These are phyloP conservation scores for Volucella inanis DNA, from an alignment of 2,888 invertebrate species.

Conservation along the genomic window DNA sequence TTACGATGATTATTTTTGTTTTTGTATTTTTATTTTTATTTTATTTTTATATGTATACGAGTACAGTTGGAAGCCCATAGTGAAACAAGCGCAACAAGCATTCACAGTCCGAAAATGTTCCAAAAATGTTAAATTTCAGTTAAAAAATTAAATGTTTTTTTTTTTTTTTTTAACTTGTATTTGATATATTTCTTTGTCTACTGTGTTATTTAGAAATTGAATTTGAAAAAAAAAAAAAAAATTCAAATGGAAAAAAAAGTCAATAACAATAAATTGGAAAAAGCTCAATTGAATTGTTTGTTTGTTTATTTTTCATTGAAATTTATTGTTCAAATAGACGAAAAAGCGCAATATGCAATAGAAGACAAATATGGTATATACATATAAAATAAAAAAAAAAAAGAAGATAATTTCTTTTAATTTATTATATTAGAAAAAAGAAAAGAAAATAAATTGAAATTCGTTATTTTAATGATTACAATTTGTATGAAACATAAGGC, in stretches of 20 bases:
- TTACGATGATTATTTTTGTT: conserved; percentile 62
- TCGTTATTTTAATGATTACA: no score
- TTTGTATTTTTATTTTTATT: neutral
- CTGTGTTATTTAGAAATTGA: no score
- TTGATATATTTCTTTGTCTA: conserved; percentile 3
- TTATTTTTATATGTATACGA: conserved; percentile 65
- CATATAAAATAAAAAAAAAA: conserved; percentile 7
- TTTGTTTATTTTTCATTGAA: conserved; percentile 21
- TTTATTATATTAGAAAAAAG: conserved; percentile 5
- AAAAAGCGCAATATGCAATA: conserved; percentile 70
- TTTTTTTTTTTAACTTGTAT: conserved; percentile 24
- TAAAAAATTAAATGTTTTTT: conserved; percentile 77
- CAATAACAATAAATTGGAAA: neutral
- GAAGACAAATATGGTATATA: conserved; percentile 37
- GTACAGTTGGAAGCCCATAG: conserved; percentile 74
- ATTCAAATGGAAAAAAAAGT: no score
- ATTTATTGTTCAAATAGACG: conserved; percentile 52
- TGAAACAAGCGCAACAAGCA: conserved; percentile 76
- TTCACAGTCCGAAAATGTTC: conserved; percentile 77
- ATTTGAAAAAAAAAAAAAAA: no score
- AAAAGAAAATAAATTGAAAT: neutral
- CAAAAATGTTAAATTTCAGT: conserved; percentile 78
- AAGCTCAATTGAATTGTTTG: conserved; percentile 16
- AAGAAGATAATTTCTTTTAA: conserved; percentile 5
- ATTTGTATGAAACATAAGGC: conserved; percentile 5